Conservation (phyloP, 2,888 invertebrate genomes). For the Stenoptilia bipunctidactyla region DNA sequence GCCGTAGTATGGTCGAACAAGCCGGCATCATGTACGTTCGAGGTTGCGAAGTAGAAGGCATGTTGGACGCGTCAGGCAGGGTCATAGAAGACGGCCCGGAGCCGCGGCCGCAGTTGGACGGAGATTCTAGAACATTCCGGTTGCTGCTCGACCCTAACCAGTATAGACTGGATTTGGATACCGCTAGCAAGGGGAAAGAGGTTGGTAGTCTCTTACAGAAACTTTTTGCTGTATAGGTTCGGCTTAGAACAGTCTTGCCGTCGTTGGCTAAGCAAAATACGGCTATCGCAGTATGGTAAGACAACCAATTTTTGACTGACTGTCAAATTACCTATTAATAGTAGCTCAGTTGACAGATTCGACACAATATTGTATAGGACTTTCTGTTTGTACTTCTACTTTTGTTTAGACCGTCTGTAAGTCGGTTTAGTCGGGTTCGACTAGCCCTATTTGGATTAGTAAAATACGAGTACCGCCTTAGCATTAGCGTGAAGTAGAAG, state of each 20-base stretch:
- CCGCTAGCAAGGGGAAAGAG: slow-evolving; percentile 83
- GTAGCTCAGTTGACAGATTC: too few species aligned
- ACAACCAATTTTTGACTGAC: too few species aligned
- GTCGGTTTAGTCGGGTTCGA: too few species aligned
- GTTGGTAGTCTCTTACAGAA: slow-evolving; percentile 40
- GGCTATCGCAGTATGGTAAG: too few species aligned
- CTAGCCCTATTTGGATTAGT: too few species aligned
- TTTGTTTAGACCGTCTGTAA: too few species aligned
- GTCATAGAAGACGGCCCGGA: slow-evolving; percentile 97
- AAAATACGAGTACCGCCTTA: slow-evolving; percentile 84
- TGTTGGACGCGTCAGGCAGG: slow-evolving; percentile 94
- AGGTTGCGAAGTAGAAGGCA: slow-evolving; percentile 98
- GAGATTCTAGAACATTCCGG: slow-evolving; percentile 91
- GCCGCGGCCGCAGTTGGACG: slow-evolving; percentile 87
- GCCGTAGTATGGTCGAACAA: slow-evolving; percentile 91
- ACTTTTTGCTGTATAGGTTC: too few species aligned
- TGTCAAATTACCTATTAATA: too few species aligned
- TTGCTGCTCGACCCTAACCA: slow-evolving; percentile 98
- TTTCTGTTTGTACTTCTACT: too few species aligned
- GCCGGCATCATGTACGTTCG: slow-evolving; percentile 92
- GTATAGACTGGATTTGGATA: slow-evolving; percentile 92
- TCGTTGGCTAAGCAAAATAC: too few species aligned
- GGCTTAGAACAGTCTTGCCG: too few species aligned
- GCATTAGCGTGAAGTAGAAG: slow-evolving; percentile 97
- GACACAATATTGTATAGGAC: too few species aligned